Conservation (phyloP, 37 sponge, comb jelly and placozoan species). For the Diacarnus erythraeanus region DNA sequence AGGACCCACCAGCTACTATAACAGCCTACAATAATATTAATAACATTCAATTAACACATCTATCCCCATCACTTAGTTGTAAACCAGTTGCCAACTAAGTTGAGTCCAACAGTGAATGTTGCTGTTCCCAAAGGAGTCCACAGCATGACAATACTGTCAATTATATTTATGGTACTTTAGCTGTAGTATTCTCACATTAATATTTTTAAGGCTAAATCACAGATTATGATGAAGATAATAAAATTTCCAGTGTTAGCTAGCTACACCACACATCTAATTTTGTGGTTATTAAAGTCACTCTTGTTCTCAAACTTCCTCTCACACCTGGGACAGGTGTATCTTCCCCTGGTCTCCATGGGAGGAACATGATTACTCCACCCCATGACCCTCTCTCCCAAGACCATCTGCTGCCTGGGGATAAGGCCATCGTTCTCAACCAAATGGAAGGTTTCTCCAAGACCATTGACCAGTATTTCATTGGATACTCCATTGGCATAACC, state of each 20-base stretch:
- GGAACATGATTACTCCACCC: not conserved
- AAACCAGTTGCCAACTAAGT: too few species aligned
- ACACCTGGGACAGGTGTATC: constrained; percentile 34
- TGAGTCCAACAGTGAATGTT: too few species aligned
- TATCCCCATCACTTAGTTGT: too few species aligned
- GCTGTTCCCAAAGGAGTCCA: too few species aligned
- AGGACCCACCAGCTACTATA: too few species aligned
- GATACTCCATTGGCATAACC: not conserved
- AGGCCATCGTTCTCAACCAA: not conserved
- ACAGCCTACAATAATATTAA: too few species aligned
- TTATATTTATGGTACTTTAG: too few species aligned
- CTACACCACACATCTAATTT: constrained; percentile 24
- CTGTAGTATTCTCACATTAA: too few species aligned
- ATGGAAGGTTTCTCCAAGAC: not conserved
- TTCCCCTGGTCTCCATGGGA: constrained; percentile 17
- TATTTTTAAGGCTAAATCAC: too few species aligned
- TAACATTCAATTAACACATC: too few species aligned
- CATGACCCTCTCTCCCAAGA: too few species aligned
- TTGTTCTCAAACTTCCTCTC: constrained; percentile 26
- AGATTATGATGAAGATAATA: not conserved
- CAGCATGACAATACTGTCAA: too few species aligned
- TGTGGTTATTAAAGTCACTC: constrained; percentile 17
- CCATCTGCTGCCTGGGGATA: not conserved
- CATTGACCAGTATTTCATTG: not conserved
- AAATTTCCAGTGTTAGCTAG: not conserved